Evolutionary conservation across 2,888 invertebrate genomes (phyloP).

Genomic region (Drosophila hamatofila): DNA sequence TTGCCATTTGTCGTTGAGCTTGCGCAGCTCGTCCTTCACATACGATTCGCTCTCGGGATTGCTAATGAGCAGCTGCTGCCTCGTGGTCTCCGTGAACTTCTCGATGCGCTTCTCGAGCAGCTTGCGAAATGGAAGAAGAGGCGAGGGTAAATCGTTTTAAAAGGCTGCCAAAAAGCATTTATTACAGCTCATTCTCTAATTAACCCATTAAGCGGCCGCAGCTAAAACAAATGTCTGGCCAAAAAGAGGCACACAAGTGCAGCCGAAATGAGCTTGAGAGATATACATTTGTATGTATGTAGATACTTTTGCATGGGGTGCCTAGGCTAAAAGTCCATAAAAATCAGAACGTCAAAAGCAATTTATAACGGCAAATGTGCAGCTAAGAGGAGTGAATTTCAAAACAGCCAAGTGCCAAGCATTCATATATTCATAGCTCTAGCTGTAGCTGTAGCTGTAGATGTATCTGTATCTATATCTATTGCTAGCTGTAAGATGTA

Average conservation of each 20-base stretch:
- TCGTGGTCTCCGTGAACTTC: conserved; percentile 89
- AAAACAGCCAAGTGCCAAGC: conserved; percentile 53
- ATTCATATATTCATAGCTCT: conserved; percentile 43
- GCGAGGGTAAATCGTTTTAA: conserved; percentile 28
- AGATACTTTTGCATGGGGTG: conserved; percentile 45
- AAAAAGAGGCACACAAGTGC: conserved; percentile 30
- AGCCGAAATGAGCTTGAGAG: conserved; percentile 43
- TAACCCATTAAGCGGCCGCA: conserved; percentile 65
- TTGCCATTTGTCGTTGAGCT: conserved; percentile 89
- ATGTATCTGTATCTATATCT: conserved; percentile 27
- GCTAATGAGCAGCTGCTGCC: conserved; percentile 87
- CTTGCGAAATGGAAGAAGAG: conserved; percentile 75
- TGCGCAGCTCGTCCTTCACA: conserved; percentile 88
- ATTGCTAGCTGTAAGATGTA: conserved; percentile 56
- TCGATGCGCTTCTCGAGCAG: conserved; percentile 89
- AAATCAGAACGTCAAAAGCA: conserved; percentile 74
- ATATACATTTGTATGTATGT: too few species aligned
- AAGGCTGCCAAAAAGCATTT: conserved; percentile 52
- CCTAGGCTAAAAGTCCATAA: conserved; percentile 54
- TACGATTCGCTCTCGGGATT: conserved; percentile 86
- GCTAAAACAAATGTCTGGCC: conserved; percentile 69
- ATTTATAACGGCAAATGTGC: conserved; percentile 74
- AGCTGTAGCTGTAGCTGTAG: conserved; percentile 34
- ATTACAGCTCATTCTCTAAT: conserved; percentile 47
- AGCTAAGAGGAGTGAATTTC: conserved; percentile 63